phyloP scores from a whole-genome alignment of 1,140 invertebrate genomes.

The Drosophila nannoptera region DNA sequence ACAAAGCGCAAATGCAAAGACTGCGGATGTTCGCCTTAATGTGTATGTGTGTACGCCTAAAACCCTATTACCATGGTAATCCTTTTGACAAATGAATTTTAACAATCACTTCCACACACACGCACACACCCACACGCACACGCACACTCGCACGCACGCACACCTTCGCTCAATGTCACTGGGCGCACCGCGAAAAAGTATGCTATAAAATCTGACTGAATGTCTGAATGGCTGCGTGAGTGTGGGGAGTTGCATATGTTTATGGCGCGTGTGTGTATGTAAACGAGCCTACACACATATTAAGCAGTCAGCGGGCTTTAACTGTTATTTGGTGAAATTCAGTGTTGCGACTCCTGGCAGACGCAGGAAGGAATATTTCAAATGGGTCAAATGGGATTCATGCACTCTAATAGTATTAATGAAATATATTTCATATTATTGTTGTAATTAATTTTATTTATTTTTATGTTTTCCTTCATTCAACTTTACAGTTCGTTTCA shows the following conservation, averaged over 20 bases:
- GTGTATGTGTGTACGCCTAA: slow-evolving; percentile 45
- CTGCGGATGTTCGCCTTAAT: slow-evolving; percentile 64
- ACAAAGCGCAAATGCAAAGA: slow-evolving; percentile 5
- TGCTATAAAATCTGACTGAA: slow-evolving; percentile 62
- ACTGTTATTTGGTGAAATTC: neutral
- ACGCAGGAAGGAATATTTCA: too few relatives aligned
- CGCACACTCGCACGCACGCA: slow-evolving; percentile 27
- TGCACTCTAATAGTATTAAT: too few relatives aligned
- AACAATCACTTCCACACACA: slow-evolving; percentile 49
- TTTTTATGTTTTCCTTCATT: too few relatives aligned
- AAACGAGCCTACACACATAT: slow-evolving; percentile 1
- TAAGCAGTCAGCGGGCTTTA: neutral
- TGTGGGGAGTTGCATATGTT: slow-evolving; percentile 5
- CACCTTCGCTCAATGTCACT: slow-evolving; percentile 35
- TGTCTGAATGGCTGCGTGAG: slow-evolving; percentile 15
- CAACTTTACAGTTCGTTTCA: too few relatives aligned
- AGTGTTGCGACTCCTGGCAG: too few relatives aligned
- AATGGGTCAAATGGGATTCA: too few relatives aligned
- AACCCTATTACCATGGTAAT: slow-evolving; percentile 78
- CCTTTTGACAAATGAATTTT: slow-evolving; percentile 78
- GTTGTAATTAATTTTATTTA: too few relatives aligned
- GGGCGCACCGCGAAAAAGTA: slow-evolving; percentile 55
- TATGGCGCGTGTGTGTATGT: neutral
- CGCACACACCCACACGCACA: slow-evolving; percentile 27
- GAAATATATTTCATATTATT: too few relatives aligned